phyloP scores from a whole-genome alignment of 2,888 invertebrate genomes.

The Ceratothoa steindachneri region DNA sequence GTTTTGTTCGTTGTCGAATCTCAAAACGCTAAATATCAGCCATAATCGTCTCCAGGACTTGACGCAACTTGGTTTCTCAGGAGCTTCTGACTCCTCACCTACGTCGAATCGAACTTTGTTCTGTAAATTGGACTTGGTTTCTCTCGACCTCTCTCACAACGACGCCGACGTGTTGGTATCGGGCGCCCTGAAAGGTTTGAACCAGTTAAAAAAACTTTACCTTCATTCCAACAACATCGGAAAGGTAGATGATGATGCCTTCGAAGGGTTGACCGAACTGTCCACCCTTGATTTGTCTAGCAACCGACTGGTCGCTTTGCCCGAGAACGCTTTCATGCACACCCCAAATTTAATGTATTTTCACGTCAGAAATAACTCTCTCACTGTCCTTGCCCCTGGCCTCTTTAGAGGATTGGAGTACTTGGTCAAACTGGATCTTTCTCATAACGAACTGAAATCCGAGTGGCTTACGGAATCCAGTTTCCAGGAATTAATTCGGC shows the following conservation, averaged over 20 bases:
- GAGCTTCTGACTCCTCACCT: slow-evolving; percentile 53
- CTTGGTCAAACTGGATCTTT: slow-evolving; percentile 66
- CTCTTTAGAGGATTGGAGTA: slow-evolving; percentile 69
- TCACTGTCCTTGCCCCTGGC: slow-evolving; percentile 70
- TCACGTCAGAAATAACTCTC: slow-evolving; percentile 71
- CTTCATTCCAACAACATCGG: slow-evolving; percentile 73
- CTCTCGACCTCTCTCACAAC: slow-evolving; percentile 69
- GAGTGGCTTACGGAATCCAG: slow-evolving; percentile 73
- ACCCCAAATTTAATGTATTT: slow-evolving; percentile 69
- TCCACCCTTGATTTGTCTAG: slow-evolving; percentile 72
- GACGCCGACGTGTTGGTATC: slow-evolving; percentile 68
- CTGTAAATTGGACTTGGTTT: slow-evolving; percentile 51
- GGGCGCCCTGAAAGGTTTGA: slow-evolving; percentile 66
- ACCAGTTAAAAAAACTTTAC: slow-evolving; percentile 65
- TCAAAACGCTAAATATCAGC: slow-evolving; percentile 68
- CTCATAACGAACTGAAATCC: slow-evolving; percentile 69
- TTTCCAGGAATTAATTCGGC: slow-evolving; percentile 68
- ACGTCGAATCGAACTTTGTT: slow-evolving; percentile 26
- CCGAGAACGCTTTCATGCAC: slow-evolving; percentile 71
- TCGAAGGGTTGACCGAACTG: slow-evolving; percentile 66
- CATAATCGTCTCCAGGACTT: slow-evolving; percentile 74
- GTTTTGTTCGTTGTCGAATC: slow-evolving; percentile 65
- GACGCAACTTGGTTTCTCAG: slow-evolving; percentile 67
- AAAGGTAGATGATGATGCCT: slow-evolving; percentile 68
- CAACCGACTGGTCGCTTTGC: slow-evolving; percentile 71